Conservation (phyloP, 92 coral and sea anemone genomes). For the Ricordea florida region DNA sequence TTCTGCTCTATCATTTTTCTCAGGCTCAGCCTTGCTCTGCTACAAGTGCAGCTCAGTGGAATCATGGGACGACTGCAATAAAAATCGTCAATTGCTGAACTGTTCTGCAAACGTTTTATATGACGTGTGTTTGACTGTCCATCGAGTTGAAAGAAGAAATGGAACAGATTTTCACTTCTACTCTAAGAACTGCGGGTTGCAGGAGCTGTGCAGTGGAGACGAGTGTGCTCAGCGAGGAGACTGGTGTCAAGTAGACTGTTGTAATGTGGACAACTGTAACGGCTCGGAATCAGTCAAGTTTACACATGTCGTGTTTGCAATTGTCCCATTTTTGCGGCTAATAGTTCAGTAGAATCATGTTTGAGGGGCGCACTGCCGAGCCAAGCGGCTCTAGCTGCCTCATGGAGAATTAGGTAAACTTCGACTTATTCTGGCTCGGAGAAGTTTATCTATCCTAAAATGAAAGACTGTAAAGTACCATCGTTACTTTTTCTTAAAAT, state of each 20-base stretch:
- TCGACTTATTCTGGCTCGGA: too few relatives aligned
- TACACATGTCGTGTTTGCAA: too few relatives aligned
- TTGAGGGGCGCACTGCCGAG: too few relatives aligned
- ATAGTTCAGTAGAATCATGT: too few relatives aligned
- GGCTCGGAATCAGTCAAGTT: not conserved
- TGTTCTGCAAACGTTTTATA: not conserved
- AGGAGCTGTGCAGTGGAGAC: not conserved
- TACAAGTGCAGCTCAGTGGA: not conserved
- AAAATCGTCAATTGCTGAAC: too few relatives aligned
- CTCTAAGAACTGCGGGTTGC: not conserved
- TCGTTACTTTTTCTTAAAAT: too few relatives aligned
- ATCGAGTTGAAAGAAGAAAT: not conserved
- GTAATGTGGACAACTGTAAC: slow-evolving; percentile 2
- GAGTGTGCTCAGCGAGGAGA: not conserved
- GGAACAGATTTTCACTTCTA: not conserved
- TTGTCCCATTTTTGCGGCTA: too few relatives aligned
- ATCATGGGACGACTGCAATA: slow-evolving; percentile 1
- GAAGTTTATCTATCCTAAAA: too few relatives aligned
- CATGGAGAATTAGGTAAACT: too few relatives aligned
- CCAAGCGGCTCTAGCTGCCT: too few relatives aligned
- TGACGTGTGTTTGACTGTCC: not conserved
- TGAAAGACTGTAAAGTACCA: too few relatives aligned
- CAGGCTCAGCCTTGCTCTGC: not conserved
- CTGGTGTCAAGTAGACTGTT: not conserved
- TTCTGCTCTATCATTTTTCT: not conserved